Percentiles rank a stretch among this genome's conserved stretches.
Conservation (phyloP, 2,113 vertebrate species). For the Gallinago paraguaiae region DNA sequence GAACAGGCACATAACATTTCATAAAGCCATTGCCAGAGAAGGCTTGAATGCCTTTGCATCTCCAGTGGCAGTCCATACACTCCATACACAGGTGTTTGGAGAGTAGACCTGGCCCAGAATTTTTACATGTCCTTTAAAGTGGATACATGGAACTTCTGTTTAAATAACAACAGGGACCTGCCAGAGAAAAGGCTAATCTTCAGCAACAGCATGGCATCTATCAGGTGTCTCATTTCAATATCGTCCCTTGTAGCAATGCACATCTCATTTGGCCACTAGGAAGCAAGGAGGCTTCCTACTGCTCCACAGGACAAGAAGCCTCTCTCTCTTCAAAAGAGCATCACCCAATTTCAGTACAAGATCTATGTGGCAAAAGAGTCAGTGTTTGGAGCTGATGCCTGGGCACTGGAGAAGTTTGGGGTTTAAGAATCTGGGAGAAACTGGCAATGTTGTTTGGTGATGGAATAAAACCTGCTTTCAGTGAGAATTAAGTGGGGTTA, state of each 20-base stretch:
- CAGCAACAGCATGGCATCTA: neutral
- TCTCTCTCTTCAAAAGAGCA: neutral
- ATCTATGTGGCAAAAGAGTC: neutral
- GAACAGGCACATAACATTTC: neutral
- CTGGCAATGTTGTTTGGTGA: neutral
- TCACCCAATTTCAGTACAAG: neutral
- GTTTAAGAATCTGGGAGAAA: neutral
- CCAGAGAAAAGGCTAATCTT: neutral
- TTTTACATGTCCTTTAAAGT: neutral
- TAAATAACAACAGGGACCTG: neutral
- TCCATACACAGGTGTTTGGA: accelerated
- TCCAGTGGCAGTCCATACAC: neutral
- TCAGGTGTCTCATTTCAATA: neutral
- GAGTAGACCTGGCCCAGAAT: neutral
- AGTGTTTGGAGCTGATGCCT: neutral
- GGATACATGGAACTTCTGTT: neutral
- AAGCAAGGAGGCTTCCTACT: neutral
- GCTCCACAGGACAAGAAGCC: neutral
- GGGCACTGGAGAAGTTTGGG: neutral
- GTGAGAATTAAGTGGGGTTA: neutral
- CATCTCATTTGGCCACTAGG: neutral
- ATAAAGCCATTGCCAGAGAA: neutral
- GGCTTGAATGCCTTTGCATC: neutral
- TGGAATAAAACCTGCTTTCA: neutral
- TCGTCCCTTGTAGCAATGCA: neutral